These are phyloP conservation scores for Xerus inauris DNA, from an alignment of 2,113 vertebrate species.

Conservation along the genomic window DNA sequence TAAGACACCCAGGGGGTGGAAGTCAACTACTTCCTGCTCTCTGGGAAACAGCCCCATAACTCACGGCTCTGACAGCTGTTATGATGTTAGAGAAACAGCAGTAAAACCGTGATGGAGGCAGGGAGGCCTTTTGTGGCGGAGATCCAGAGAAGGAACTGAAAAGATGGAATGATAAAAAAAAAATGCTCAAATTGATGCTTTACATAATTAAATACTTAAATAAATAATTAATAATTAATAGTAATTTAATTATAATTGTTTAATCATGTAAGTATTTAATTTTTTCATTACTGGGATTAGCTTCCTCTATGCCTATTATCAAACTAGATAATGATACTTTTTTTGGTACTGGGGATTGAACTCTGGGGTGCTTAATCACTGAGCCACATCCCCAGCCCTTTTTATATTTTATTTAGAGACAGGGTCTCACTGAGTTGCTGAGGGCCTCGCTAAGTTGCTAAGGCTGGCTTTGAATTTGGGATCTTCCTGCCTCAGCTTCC, in stretches of 20 bases:
- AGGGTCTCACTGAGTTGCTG: no score
- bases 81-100: slow-evolving; percentile 73
- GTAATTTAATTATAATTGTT: background rate
- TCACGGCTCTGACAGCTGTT: slow-evolving; percentile 80
- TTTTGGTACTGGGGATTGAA: no score
- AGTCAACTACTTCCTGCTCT: slow-evolving; percentile 30
- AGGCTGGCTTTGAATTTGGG: no score
- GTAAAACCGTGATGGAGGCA: slow-evolving; percentile 71
- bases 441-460: no score
- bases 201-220: background rate
- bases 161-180: background rate
- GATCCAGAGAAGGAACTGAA: background rate
- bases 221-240: background rate
- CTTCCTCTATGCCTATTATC: background rate
- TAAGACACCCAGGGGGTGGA: slow-evolving; percentile 26
- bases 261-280: background rate
- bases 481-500: no score
- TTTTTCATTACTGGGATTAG: background rate
- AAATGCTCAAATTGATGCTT: background rate
- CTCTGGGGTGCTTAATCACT: no score
- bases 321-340: background rate
- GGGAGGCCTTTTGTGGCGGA: slow-evolving; percentile 8
- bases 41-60: slow-evolving; percentile 69
- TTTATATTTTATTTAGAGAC: no score
- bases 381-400: no score